Conservation (phyloP, 2,888 invertebrate genomes). For the Nyleta sp. region DNA sequence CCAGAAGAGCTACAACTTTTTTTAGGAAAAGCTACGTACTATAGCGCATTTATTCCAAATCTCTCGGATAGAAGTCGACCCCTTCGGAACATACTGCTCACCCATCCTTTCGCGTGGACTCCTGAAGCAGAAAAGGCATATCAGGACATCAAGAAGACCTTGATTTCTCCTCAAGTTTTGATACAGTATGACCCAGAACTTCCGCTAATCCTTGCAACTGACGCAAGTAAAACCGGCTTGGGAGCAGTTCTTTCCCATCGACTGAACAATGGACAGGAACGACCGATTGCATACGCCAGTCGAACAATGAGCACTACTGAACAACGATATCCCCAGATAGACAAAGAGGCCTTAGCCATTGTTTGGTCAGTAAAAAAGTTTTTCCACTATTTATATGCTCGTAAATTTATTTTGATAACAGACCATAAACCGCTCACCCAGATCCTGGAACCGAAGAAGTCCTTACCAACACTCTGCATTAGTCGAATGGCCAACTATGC, state of each 20-base stretch:
- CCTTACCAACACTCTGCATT: slow-evolving; percentile 32
- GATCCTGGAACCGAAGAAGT: slow-evolving; percentile 29
- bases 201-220: neutral
- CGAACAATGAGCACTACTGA: slow-evolving; percentile 1
- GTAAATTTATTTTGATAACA: slow-evolving; percentile 1
- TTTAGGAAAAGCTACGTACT: slow-evolving; percentile 13
- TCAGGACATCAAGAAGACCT: slow-evolving; percentile 26
- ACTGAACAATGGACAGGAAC: neutral
- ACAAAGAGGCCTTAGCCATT: slow-evolving; percentile 13
- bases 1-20: slow-evolving; percentile 28
- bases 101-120: neutral
- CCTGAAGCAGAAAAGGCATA: slow-evolving; percentile 9
- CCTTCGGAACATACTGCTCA: neutral
- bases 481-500: slow-evolving; percentile 51
- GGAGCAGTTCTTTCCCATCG: slow-evolving; percentile 10
- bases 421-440: slow-evolving; percentile 14
- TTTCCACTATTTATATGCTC: slow-evolving; percentile 14
- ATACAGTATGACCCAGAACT: slow-evolving; percentile 27
- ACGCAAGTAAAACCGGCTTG: slow-evolving; percentile 3
- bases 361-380: slow-evolving; percentile 12
- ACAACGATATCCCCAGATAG: slow-evolving; percentile 5
- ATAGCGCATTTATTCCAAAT: slow-evolving; percentile 8
- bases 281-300: slow-evolving; percentile 15
- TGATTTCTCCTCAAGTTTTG: slow-evolving; percentile 25
- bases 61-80: slow-evolving; percentile 4